Evolutionary conservation across 30 jellyfish, hydroid and myxozoan species (phyloP), one percentile per base, ranked within the genome.

Genomic region (Aurelia sp.): DNA sequence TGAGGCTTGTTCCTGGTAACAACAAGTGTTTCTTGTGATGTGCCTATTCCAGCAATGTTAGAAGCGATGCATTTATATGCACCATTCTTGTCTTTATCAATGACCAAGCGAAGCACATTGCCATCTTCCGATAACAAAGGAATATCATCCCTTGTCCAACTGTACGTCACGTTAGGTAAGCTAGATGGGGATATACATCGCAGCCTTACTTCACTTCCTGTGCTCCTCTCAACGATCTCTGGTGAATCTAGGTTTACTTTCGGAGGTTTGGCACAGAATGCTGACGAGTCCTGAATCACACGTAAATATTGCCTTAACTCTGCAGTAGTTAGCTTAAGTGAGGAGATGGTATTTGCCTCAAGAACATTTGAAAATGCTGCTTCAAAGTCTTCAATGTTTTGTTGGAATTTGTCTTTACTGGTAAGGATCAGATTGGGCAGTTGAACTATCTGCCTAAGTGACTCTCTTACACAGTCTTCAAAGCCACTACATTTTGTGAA

Each of bases 391-490:
- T 35, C n/a, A 11, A 88, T 71, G 2, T 6, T 8, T 9, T 50
- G 35, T 51, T 31, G n/a, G 66, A 22, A 88, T 40, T 11, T 74
- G 16, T 48, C 50, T 47, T 74, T 35, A 4, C 27, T 51, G 33
- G 51, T 53, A 15, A 17, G 61, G 30, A 59, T 19, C 69, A 79
- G 31, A 41, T 57, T 88, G 53, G 96, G 96, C 10, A 88, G 84
- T 0, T 68, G 70, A 22, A 22, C 21, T 66, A 88, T 57, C 74
- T 79, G 82, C 18, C 81, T 20, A 11, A 68, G 48, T 3, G 96
- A 63, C 69, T 69, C 88, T 22, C 58, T 53, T 19, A 88, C 22
- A 64, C 96, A 88, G 63, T 88, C 96, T 41, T 22, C 91, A 50
- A 79, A 79, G 21, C 72, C 30, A 66, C 79, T 35, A 48, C 96